Evolutionary conservation across 1,140 invertebrate species (phyloP), one percentile per base, ranked within the genome.

Genomic region (Globodera ellingtonae): DNA sequence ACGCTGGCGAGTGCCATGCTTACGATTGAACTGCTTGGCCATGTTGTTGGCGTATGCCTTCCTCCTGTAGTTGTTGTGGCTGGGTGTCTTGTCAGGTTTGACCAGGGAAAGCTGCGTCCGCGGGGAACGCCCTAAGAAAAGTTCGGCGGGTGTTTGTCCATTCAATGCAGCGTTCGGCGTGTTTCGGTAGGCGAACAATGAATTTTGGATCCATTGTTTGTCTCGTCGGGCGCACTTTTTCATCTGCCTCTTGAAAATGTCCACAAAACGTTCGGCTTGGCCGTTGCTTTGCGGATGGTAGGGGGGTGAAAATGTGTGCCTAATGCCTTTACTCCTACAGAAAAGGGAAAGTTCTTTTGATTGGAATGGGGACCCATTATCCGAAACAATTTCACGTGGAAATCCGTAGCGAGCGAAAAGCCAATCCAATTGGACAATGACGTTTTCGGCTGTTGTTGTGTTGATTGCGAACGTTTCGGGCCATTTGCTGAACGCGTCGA

Each of bases 401-500:
- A 47, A 56, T 4, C 72, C 72, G 50, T 56, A 47, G 8, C 72
- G 72, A 44, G 56, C 9, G 15, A 59, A 59, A 0, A 59, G 56
- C 56, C 56, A 59, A 15, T 59, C 13, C 9, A 59, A 15, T 59
- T 59, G 56, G 56, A 7, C 6, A 59, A 59, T 59, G 56, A 59
- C 56, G 13, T 10, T 15, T 13, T 59, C 56, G 56, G 56, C 56
- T 13, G 56, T 59, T 13, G 56, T 59, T 5, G 9, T 59, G 10
- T 15, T 10, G 9, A 59, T 18, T 59, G 56, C 5, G 56, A 59
- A 59, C 5, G 18, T 59, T 59, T 93, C 91, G 46, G 84, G 88
- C 81, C 88, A 92, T 82, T 91, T 91, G 5, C 89, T 90, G 79
- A 85, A 89, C 3, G 89, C 85, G 77, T 92, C 90, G 0, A 91